Percentiles rank a stretch among this genome's conserved stretches.
Evolutionary conservation across 2,113 vertebrate species (phyloP).

Genomic region (Perca flavescens): DNA sequence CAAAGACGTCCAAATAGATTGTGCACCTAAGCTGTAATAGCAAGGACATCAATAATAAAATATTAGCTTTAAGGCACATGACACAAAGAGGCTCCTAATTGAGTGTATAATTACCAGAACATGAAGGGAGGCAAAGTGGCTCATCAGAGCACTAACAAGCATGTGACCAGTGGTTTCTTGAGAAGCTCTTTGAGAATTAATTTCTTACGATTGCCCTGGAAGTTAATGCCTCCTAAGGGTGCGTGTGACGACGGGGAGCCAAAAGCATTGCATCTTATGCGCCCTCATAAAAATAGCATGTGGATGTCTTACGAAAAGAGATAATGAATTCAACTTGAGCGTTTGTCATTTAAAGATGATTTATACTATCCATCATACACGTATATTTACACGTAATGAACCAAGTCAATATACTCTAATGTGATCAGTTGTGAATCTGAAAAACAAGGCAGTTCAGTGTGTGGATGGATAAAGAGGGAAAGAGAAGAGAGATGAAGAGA

Average conservation of each 20-base stretch:
- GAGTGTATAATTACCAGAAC: conserved; percentile 78
- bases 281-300: conserved; percentile 33
- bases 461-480: conserved; percentile 56
- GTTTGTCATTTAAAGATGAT: conserved; percentile 22
- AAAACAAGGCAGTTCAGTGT: conserved; percentile 43
- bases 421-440: conserved; percentile 39
- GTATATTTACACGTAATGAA: conserved; percentile 33
- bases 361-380: conserved; percentile 1
- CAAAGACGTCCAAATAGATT: conserved; percentile 30
- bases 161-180: conserved; percentile 66
- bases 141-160: conserved; percentile 80
- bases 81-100: conserved; percentile 76
- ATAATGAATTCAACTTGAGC: not conserved
- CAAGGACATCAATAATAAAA: conserved; percentile 70
- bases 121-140: conserved; percentile 75
- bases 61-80: conserved; percentile 70
- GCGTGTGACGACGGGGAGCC: conserved; percentile 22
- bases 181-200: conserved; percentile 70
- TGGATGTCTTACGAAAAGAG: not conserved
- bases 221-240: conserved; percentile 45
- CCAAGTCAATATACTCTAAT: conserved; percentile 7
- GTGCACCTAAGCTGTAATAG: conserved; percentile 43
- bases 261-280: conserved; percentile 22
- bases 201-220: conserved; percentile 48
- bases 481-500: conserved; percentile 68